Evolutionary conservation across 2,888 invertebrate genomes (phyloP).

Genomic region (Dermolepida albohirtum): DNA sequence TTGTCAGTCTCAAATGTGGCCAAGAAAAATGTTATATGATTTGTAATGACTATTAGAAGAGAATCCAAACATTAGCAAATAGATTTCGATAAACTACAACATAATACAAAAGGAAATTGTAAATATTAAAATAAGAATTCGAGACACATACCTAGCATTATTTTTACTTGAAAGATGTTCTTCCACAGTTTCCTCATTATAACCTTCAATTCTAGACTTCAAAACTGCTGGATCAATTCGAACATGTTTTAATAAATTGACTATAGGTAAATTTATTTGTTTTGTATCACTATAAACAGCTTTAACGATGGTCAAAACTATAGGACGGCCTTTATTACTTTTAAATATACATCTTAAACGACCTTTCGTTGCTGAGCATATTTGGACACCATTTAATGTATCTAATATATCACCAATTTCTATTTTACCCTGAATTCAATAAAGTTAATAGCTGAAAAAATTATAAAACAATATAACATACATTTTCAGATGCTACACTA

Average conservation of each 20-base stretch:
- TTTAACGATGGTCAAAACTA: slow-evolving; percentile 68
- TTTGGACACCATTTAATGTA: slow-evolving; percentile 70
- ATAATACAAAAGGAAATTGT: too few species aligned
- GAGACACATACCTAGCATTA: slow-evolving; percentile 12
- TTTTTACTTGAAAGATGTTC: slow-evolving; percentile 19
- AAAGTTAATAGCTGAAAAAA: slow-evolving; percentile 13
- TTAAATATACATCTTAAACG: slow-evolving; percentile 67
- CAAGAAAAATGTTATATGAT: too few species aligned
- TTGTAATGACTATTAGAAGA: too few species aligned
- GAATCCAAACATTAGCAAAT: too few species aligned
- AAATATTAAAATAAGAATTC: too few species aligned
- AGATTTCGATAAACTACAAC: too few species aligned
- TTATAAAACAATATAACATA: slow-evolving; percentile 55
- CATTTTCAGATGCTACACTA: slow-evolving; percentile 74
- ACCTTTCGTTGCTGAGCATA: slow-evolving; percentile 66
- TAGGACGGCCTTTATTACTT: slow-evolving; percentile 65
- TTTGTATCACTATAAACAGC: slow-evolving; percentile 62
- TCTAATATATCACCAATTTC: slow-evolving; percentile 74
- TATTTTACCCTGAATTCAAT: slow-evolving; percentile 67
- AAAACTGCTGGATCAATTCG: slow-evolving; percentile 54
- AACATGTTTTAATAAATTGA: slow-evolving; percentile 56
- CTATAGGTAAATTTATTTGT: slow-evolving; percentile 66
- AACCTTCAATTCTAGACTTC: slow-evolving; percentile 29
- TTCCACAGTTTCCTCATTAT: slow-evolving; percentile 5
- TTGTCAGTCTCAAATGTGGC: too few species aligned